A percentile compares a stretch with the other conserved stretches of the same genome.
Conservation (phyloP, 2,113 vertebrate genomes). For the Zosterops pallidus region DNA sequence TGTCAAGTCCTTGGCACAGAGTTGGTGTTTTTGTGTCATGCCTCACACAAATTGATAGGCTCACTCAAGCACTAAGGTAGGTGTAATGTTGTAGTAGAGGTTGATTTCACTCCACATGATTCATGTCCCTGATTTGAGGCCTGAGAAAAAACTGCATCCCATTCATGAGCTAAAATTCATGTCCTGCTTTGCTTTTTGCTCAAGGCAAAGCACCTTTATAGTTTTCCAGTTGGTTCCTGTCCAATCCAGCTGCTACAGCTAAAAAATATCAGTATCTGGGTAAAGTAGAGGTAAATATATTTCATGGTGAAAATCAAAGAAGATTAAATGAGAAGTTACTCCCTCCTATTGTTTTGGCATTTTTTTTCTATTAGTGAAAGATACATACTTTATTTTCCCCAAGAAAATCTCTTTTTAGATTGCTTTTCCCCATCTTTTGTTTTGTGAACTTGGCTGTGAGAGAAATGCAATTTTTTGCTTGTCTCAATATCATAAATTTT, state of each 20-base stretch:
- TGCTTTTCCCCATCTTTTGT: not conserved
- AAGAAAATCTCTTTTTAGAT: not conserved
- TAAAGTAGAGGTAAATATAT: not conserved
- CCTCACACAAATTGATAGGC: not conserved
- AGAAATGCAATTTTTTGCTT: not conserved
- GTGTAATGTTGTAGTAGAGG: not conserved
- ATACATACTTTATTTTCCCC: not conserved
- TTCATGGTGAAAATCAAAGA: not conserved
- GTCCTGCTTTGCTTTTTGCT: not conserved
- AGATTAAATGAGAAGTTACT: not conserved
- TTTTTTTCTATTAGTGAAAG: not conserved
- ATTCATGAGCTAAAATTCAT: not conserved
- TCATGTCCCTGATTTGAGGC: not conserved
- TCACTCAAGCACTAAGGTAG: not conserved
- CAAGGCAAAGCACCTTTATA: not conserved
- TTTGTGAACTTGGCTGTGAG: not conserved
- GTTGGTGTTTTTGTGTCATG: not conserved
- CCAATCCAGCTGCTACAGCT: not conserved
- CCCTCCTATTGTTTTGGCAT: not conserved
- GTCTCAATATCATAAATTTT: not conserved
- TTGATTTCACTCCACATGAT: not conserved
- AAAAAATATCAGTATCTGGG: not conserved
- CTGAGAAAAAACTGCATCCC: not conserved
- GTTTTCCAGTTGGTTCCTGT: not conserved
- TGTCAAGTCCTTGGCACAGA: not conserved